Evolutionary conservation across 1,140 invertebrate species (phyloP).

Genomic region (Megathymus violae): DNA sequence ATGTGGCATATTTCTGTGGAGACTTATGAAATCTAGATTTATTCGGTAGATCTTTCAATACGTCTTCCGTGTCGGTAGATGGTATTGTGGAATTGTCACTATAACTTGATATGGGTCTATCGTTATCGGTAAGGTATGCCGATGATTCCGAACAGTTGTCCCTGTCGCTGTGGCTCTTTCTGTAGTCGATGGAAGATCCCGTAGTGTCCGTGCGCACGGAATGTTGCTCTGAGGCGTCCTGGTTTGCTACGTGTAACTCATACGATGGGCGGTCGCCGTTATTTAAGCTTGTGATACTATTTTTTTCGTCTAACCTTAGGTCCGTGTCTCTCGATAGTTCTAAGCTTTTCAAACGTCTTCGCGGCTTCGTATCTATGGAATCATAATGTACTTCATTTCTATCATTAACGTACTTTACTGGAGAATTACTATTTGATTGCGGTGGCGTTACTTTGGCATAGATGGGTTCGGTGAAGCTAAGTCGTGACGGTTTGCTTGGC

Average conservation of each 20-base stretch:
- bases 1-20: slow-evolving; percentile 80
- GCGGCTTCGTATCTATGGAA: slow-evolving; percentile 80
- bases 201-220: slow-evolving; percentile 72
- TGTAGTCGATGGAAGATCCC: slow-evolving; percentile 69
- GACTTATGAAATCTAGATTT: slow-evolving; percentile 80
- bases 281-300: slow-evolving; percentile 57
- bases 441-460: slow-evolving; percentile 80
- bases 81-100: slow-evolving; percentile 82
- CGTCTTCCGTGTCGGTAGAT: slow-evolving; percentile 79
- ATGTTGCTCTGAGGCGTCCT: slow-evolving; percentile 74
- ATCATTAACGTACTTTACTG: slow-evolving; percentile 64
- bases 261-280: slow-evolving; percentile 70
- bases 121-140: slow-evolving; percentile 78
- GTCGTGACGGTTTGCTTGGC: slow-evolving; percentile 63
- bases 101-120: slow-evolving; percentile 78
- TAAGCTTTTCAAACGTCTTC: slow-evolving; percentile 69
- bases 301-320: slow-evolving; percentile 61
- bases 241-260: slow-evolving; percentile 60
- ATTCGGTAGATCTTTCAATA: slow-evolving; percentile 78
- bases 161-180: slow-evolving; percentile 75
- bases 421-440: slow-evolving; percentile 67
- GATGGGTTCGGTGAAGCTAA: slow-evolving; percentile 78
- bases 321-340: slow-evolving; percentile 63
- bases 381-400: slow-evolving; percentile 76
- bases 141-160: slow-evolving; percentile 81